Evolutionary conservation across 2,888 invertebrate genomes (phyloP).

Genomic region (Diplazon laetatorius): DNA sequence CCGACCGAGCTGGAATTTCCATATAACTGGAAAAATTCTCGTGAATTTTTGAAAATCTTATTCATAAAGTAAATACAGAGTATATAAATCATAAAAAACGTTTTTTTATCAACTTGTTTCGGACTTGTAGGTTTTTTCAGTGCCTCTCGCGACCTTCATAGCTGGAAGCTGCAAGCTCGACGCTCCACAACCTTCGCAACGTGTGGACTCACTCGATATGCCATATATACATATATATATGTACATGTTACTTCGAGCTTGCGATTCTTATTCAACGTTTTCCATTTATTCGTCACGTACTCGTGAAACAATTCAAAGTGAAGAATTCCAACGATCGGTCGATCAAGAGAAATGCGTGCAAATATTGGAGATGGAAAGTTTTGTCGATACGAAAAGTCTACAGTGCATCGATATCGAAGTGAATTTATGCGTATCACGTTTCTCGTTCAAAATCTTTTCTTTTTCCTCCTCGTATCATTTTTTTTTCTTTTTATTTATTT

Average conservation of each 20-base stretch:
- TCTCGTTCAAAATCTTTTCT: background rate
- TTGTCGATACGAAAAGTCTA: conserved; percentile 10
- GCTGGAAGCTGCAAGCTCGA: background rate
- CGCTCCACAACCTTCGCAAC: background rate
- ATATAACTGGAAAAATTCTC: background rate
- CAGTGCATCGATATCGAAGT: conserved; percentile 33
- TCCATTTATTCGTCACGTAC: background rate
- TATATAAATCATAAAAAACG: too few relatives aligned
- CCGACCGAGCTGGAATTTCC: conserved; percentile 27
- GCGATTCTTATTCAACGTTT: background rate
- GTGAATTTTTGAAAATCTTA: background rate
- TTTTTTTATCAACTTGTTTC: background rate
- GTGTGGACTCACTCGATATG: background rate
- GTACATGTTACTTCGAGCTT: too few relatives aligned
- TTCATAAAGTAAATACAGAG: too few relatives aligned
- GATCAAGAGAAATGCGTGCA: conserved; percentile 5
- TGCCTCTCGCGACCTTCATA: background rate
- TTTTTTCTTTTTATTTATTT: too few relatives aligned
- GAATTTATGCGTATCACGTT: conserved; percentile 4
- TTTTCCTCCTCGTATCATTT: background rate
- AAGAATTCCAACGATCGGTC: background rate
- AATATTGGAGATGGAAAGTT: background rate
- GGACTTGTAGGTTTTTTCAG: background rate
- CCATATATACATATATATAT: too few relatives aligned
- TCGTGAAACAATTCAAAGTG: background rate